Base-by-base conservation (phyloP, 92 coral and sea anemone genomes). In the Montipora capitata region DNA sequence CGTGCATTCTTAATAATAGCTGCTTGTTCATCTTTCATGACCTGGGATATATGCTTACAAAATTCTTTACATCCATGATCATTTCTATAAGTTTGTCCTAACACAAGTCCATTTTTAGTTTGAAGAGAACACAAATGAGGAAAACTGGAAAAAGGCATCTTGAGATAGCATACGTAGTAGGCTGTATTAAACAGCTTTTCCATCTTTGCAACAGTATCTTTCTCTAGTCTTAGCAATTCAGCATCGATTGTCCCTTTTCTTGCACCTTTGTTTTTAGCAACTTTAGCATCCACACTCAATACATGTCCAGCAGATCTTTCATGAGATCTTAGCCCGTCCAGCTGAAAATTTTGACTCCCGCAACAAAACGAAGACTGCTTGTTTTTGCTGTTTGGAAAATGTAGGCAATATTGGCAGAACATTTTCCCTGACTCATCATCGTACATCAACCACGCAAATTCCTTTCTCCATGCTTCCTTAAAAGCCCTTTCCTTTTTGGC, bases 1-100 rank as follows among this genome's bases (percentile, higher is more conserved):
- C 77, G 73, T 42, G 87, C 87, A 82, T 68, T 14, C 41, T 76
- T 82, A 68, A 68, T 44, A 41, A 77, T 69, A 61, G 62, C 65
- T 83, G 69, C 78, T 65, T 52, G 80, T 51, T 83, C 88, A 62
- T 76, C 73, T 43, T 54, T 83, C 40, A 48, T 43, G 39, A 77
- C 65, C 66, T 72, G 43, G 68, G 57, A 83, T 65, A 57, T 83
- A 18, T 83, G 87, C 56, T 83, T 38, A 40, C 79, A 83, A 83
- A 82, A 83, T 17, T 83, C 87, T 83, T 83, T 83, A 57, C 87
- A 83, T 49, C 79, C 74, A 77, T 72, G 80, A 83, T 83, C 80
- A 40, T 82, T 82, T 76, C 42, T 72, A 15, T 71, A 68, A 54
- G 87, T 82, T 20, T 82, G 74, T 82, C 79, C 87, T 3, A 82